A percentile compares a stretch with the other conserved stretches of the same genome.
These are phyloP conservation scores for Nothobranchius kuhntae DNA, from an alignment of 2,113 vertebrate genomes.

Conservation along the genomic window DNA sequence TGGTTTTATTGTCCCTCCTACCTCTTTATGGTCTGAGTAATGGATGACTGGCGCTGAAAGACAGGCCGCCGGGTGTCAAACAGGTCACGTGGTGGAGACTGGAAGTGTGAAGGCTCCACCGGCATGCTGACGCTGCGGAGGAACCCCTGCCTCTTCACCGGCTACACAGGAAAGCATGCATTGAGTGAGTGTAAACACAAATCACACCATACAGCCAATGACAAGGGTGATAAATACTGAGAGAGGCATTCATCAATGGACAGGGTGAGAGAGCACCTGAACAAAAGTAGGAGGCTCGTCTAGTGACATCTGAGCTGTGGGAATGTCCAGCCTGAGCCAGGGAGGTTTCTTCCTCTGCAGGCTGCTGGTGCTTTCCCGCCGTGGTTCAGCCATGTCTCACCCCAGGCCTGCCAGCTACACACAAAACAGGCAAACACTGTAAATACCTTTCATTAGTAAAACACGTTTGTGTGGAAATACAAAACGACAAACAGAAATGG, in stretches of 20 bases:
- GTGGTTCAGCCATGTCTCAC: constrained; percentile 84
- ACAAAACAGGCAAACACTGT: constrained; percentile 2
- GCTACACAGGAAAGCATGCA: constrained; percentile 65
- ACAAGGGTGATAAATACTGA: constrained; percentile 5
- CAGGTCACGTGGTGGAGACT: constrained; percentile 81
- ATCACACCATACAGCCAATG: background rate
- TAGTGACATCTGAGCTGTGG: constrained; percentile 70
- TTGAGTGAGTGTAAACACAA: constrained; percentile 1
- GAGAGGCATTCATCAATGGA: background rate
- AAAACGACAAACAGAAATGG: background rate
- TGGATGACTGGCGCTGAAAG: constrained; percentile 92
- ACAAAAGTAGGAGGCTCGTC: constrained; percentile 85
- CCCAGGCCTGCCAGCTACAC: constrained; percentile 78
- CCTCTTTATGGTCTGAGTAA: constrained; percentile 98
- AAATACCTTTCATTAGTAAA: background rate
- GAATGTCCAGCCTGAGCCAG: constrained; percentile 96
- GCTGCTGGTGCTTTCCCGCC: constrained; percentile 92
- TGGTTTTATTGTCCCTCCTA: constrained; percentile 54
- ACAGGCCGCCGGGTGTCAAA: constrained; percentile 79
- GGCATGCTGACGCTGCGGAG: constrained; percentile 96
- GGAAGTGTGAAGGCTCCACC: constrained; percentile 82
- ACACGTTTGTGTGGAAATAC: background rate
- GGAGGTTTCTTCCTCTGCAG: constrained; percentile 97
- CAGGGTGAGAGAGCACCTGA: constrained; percentile 77
- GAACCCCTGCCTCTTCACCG: constrained; percentile 86